phyloP scores from a whole-genome alignment of 2,888 invertebrate species.

The Miltochrista miniata region DNA sequence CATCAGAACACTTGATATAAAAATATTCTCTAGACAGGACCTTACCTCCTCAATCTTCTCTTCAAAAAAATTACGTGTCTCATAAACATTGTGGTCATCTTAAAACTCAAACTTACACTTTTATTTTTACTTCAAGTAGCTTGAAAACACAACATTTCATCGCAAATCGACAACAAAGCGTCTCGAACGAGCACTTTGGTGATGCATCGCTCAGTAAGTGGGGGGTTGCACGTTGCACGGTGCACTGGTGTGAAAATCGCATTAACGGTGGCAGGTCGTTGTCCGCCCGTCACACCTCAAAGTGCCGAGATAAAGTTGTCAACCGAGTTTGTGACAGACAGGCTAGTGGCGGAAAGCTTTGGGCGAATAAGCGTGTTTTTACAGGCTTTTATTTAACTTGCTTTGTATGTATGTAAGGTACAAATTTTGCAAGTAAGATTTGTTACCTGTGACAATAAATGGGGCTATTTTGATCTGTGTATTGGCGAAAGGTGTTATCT shows the following conservation, averaged over 20 bases:
- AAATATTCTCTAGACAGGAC: too few species aligned
- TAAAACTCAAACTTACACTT: not conserved
- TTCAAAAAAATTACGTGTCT: too few species aligned
- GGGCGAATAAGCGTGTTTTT: too few species aligned
- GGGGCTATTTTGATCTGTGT: too few species aligned
- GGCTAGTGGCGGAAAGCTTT: too few species aligned
- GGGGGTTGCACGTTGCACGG: not conserved
- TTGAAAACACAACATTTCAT: not conserved
- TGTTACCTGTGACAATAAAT: too few species aligned
- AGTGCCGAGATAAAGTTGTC: conserved; percentile 31
- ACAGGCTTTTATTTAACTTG: too few species aligned
- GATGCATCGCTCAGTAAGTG: conserved; percentile 6
- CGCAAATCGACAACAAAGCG: conserved; percentile 19
- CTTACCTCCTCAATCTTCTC: too few species aligned
- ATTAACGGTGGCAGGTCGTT: conserved; percentile 15
- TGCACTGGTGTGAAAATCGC: conserved; percentile 14
- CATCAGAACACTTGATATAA: too few species aligned
- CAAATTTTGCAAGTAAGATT: too few species aligned
- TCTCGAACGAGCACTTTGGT: conserved; percentile 17
- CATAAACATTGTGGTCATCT: not conserved
- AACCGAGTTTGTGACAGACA: conserved; percentile 1
- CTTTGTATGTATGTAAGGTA: too few species aligned
- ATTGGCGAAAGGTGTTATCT: too few species aligned
- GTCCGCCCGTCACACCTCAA: conserved; percentile 9
- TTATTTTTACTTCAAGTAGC: not conserved